These are phyloP conservation scores for Cyclina sinensis DNA, from an alignment of 1,140 invertebrate species.

Conservation along the genomic window DNA sequence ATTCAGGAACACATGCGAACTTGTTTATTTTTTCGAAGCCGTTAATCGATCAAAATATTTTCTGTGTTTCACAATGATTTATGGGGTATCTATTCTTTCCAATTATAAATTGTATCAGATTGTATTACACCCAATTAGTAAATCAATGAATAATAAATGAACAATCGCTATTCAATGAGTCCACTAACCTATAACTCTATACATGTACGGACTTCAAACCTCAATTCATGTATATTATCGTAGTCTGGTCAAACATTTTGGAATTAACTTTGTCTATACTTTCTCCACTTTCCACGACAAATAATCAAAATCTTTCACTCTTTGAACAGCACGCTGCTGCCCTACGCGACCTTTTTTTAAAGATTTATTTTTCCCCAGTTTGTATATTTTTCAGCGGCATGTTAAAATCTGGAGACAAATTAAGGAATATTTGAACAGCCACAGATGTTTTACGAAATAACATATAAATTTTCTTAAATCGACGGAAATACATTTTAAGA, in stretches of 20 bases:
- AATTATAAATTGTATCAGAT: background rate
- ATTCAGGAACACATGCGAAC: background rate
- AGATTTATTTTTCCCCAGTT: background rate
- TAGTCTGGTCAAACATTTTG: too few relatives aligned
- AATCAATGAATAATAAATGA: slow-evolving; percentile 28
- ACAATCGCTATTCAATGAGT: background rate
- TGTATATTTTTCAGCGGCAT: background rate
- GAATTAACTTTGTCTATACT: too few relatives aligned
- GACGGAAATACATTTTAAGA: too few relatives aligned
- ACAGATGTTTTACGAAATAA: background rate
- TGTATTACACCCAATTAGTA: slow-evolving; percentile 14
- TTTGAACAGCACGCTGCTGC: background rate
- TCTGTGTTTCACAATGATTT: slow-evolving; percentile 15
- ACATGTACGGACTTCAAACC: too few relatives aligned
- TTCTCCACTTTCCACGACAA: too few relatives aligned
- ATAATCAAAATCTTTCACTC: too few relatives aligned
- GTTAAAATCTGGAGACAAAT: background rate
- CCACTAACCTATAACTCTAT: background rate
- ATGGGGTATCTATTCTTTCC: background rate
- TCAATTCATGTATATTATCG: too few relatives aligned
- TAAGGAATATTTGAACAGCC: background rate
- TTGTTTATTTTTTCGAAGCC: background rate
- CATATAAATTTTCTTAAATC: background rate
- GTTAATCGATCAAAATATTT: background rate
- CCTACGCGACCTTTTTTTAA: background rate